Conservation (phyloP, 2,888 invertebrate genomes). For the Scaptomyza cyrtandrae region DNA sequence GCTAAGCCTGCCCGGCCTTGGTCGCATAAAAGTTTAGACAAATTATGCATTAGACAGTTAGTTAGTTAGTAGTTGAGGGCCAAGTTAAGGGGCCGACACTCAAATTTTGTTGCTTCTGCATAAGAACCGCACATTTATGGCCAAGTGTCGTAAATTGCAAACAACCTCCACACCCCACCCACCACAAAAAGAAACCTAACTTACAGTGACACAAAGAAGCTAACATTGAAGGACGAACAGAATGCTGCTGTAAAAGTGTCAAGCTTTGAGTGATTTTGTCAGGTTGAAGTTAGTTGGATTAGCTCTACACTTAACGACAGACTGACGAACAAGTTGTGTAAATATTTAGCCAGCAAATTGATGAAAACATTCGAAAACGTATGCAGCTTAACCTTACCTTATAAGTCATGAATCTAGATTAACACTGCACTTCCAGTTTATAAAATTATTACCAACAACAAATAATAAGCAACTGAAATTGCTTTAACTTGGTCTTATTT, state of each 20-base stretch:
- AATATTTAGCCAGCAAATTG: conserved; percentile 53
- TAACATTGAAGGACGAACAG: conserved; percentile 40
- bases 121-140: conserved; percentile 43
- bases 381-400: neutral
- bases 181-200: neutral
- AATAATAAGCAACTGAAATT: neutral
- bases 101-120: conserved; percentile 42
- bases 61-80: conserved; percentile 60
- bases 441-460: no score
- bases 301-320: conserved; percentile 31
- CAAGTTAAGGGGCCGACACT: conserved; percentile 29
- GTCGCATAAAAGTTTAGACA: conserved; percentile 70
- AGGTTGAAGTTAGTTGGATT: conserved; percentile 58
- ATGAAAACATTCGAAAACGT: conserved; percentile 28
- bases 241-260: conserved; percentile 21
- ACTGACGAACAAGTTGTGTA: conserved; percentile 21
- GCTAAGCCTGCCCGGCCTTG: conserved; percentile 46
- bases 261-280: conserved; percentile 49
- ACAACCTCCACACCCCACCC: neutral
- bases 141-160: conserved; percentile 49
- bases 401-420: no score
- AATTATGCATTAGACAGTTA: conserved; percentile 79
- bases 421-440: no score
- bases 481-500: neutral
- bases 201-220: conserved; percentile 10